phyloP scores from a whole-genome alignment of 2,888 invertebrate genomes.

The Augiades crinisus region DNA sequence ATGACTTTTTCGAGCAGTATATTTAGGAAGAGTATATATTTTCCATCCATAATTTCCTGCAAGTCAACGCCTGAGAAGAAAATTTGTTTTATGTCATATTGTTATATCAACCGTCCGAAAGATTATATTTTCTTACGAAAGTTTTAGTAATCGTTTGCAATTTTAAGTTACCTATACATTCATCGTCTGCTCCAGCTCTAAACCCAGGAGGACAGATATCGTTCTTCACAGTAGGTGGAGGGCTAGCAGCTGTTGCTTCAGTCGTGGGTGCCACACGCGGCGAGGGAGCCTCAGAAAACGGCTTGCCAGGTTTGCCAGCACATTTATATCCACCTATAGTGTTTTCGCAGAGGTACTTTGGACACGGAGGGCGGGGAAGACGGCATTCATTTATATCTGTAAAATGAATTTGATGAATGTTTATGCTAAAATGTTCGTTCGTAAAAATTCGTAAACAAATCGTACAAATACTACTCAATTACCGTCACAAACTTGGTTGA shows the following conservation, averaged over 20 bases:
- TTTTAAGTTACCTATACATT: constrained; percentile 68
- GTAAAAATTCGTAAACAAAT: too few relatives aligned
- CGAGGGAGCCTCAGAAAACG: constrained; percentile 49
- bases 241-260: constrained; percentile 36
- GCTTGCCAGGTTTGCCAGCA: constrained; percentile 67
- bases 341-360: constrained; percentile 74
- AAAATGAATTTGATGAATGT: background rate
- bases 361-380: constrained; percentile 67
- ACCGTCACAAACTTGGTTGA: constrained; percentile 81
- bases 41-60: too few relatives aligned
- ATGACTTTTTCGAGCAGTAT: too few relatives aligned
- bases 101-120: too few relatives aligned
- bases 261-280: constrained; percentile 40
- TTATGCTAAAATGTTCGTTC: too few relatives aligned
- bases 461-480: too few relatives aligned
- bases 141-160: too few relatives aligned
- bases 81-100: too few relatives aligned
- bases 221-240: constrained; percentile 46
- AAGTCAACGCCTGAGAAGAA: too few relatives aligned
- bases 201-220: constrained; percentile 81
- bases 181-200: constrained; percentile 71
- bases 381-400: constrained; percentile 94
- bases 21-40: too few relatives aligned
- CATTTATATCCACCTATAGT: constrained; percentile 76
- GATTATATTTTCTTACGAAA: too few relatives aligned